phyloP scores from a whole-genome alignment of 2,797 vertebrate species.

The Graptemys geographica region DNA sequence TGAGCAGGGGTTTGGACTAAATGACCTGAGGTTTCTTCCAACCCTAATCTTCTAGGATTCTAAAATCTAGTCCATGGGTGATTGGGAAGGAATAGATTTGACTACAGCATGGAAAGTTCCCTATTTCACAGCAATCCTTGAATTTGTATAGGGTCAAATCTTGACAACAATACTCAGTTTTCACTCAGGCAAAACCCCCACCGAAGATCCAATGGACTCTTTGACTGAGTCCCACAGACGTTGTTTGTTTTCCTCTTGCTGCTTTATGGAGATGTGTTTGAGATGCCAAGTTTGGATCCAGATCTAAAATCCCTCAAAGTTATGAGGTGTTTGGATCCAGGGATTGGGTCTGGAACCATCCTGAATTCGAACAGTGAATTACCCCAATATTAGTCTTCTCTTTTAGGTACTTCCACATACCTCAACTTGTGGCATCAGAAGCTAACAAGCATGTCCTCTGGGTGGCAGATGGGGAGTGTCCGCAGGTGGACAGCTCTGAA shows the following conservation, averaged over 20 bases:
- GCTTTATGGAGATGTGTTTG: not conserved
- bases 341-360: not conserved
- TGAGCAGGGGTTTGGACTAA: too few species aligned
- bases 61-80: not conserved
- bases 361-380: not conserved
- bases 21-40: too few species aligned
- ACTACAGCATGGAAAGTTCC: not conserved
- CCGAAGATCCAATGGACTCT: not conserved
- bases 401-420: not conserved
- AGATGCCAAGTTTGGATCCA: not conserved
- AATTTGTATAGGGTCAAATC: not conserved
- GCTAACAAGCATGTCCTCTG: too few species aligned
- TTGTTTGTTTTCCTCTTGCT: not conserved
- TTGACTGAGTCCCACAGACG: not conserved
- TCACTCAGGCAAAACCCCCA: not conserved
- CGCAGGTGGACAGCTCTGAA: too few species aligned
- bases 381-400: not conserved
- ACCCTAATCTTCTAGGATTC: too few species aligned
- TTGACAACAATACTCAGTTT: fast-evolving
- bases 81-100: not conserved
- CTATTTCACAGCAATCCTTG: not conserved
- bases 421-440: too few species aligned
- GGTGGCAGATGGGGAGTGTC: too few species aligned
- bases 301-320: not conserved
- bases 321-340: not conserved